Conservation (phyloP, 1,140 invertebrate species). For the Zaprionus nigranus region DNA sequence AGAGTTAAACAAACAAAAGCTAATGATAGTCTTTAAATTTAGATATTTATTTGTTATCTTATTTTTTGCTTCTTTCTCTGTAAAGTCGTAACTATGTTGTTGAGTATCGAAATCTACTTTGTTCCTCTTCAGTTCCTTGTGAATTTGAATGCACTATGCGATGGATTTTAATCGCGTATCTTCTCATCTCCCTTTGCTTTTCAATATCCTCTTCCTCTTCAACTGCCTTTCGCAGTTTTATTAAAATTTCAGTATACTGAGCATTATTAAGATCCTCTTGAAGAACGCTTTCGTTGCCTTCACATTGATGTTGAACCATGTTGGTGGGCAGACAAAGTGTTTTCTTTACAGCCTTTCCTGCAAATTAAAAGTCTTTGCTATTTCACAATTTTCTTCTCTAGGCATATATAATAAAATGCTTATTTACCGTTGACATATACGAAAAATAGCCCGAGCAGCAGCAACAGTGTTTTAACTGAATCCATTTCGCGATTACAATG, state of each 20-base stretch:
- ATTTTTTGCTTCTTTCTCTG: neutral
- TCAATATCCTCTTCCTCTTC: neutral
- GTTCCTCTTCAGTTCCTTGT: neutral
- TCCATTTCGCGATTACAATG: slow-evolving; percentile 9
- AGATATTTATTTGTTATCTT: neutral
- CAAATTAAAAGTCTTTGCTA: neutral
- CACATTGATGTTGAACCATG: neutral
- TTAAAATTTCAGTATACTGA: neutral
- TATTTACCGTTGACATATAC: slow-evolving; percentile 10
- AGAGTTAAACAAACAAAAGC: neutral
- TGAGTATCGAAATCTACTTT: neutral
- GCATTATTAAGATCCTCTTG: neutral
- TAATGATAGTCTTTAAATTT: neutral
- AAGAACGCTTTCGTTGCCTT: neutral
- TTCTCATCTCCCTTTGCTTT: neutral
- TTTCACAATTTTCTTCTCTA: neutral
- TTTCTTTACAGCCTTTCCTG: neutral
- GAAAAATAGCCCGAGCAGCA: slow-evolving; percentile 1
- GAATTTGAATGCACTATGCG: neutral
- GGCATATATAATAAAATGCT: neutral
- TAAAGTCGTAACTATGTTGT: neutral
- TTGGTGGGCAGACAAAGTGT: neutral
- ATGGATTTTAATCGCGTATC: neutral
- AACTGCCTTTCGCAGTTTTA: neutral
- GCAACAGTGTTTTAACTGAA: neutral